Evolutionary conservation across 2,797 vertebrate genomes (phyloP), one percentile per base, ranked within the genome.

Genomic region (Ambastaia sidthimunki): DNA sequence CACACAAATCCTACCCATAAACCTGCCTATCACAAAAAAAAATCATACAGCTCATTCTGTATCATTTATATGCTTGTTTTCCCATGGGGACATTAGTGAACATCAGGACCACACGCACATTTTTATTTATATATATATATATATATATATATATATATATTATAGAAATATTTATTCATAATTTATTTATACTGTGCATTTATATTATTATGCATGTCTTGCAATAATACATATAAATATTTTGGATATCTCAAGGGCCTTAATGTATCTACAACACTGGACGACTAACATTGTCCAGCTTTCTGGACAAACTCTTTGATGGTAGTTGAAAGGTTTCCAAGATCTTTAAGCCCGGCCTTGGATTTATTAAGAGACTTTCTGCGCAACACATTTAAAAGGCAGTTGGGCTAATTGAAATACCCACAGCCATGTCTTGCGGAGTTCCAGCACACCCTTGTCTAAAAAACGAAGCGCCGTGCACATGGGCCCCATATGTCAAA

Each of bases 401-500:
- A 88, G 88, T 89, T 90, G 76, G 44, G 84, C 90, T 93, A 93
- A 93, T 92, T 94, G 93, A 93, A 94, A 93, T 93, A 93, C 92
- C 93, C 92, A 91, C 90, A 92, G 90, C 91, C 92, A 89, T 92
- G 91, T 93, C 91, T 93, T 90, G 90, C 89, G 69, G 79, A 80
- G 82, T 66, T 79, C 76, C 75, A 74, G 81, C 52, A 52, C 69
- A 71, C 76, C 60, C 48, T 50, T 15, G 69, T 76, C 69, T 82
- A 75, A 76, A 85, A 67, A 21, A 37, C 65, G 28, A 44, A 85
- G 76, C 62, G 28, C 89, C 82, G 85, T 84, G 91, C 94, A 95
- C 93, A 94, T 94, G 94, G 92, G 87, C 90, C 89, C 93, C 93
- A 94, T 91, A 94, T 94, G 93, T 90, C 91, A 92, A 91, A 92